Percentiles rank a stretch among this genome's conserved stretches.
Conservation (phyloP, 1,140 invertebrate species). For the Phymorhynchus buccinoides region DNA sequence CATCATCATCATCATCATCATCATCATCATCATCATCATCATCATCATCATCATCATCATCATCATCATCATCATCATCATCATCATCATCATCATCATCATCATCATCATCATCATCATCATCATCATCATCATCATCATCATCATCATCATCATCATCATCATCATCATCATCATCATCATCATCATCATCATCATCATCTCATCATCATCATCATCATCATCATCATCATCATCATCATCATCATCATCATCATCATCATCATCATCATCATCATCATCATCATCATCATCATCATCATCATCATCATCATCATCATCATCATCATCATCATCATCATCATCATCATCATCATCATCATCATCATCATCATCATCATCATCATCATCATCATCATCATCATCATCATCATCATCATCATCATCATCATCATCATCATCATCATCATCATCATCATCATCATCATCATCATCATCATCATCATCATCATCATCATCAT, state of each 20-base stretch:
- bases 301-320: not conserved
- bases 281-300: not conserved
- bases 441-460: not conserved
- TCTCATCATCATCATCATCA: too few species aligned
- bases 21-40: not conserved
- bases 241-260: not conserved
- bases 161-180: not conserved
- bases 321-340: not conserved
- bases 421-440: not conserved
- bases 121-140: not conserved
- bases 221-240: not conserved
- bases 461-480: not conserved
- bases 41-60: not conserved
- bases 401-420: not conserved
- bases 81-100: not conserved
- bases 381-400: not conserved
- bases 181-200: too few species aligned
- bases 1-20: not conserved
- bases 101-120: not conserved
- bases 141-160: not conserved
- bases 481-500: not conserved
- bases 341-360: not conserved
- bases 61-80: not conserved
- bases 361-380: not conserved
- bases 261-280: not conserved